Evolutionary conservation across 2,888 invertebrate genomes (phyloP), one percentile per base, ranked within the genome.

Genomic region (Halictus ligatus): DNA sequence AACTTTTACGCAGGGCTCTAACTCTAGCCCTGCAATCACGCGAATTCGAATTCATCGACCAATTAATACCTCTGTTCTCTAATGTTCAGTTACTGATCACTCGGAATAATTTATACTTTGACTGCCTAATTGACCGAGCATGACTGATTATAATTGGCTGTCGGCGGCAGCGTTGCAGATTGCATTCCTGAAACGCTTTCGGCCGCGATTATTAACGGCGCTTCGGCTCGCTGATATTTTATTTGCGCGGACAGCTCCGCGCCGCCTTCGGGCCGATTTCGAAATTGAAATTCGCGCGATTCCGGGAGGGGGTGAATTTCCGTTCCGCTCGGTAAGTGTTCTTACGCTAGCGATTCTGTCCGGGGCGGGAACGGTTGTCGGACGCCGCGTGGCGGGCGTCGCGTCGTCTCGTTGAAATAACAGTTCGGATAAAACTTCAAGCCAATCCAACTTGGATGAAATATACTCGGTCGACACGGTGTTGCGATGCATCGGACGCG

Each of bases 111-210:
- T 84, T 84, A 81, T 78, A 82, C 79, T 85, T 77, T 79, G 78
- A 89, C 89, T 85, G 88, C 82, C 85, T 90, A 91, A 91, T 91
- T 90, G 90, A 79, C 84, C 81, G 78, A 43, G 75, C 50, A 91
- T 90, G 89, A 91, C 84, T 89, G 86, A 91, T 91, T 89, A 84
- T 90, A 87, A 92, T 92, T 88, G 78, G 76, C 88, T 88, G 91
- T 90, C 89, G 77, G 60, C 73, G 78, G 54, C 91, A 92, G 84
- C 58, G 71, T 78, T 76, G 73, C 81, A 75, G 73, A 69, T 88
- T 74, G 81, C 84, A 86, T 90, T 79, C 71, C 75, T 78, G 77
- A 75, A 79, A 84, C 76, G 71, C 71, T 75, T 75, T 60, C 40
- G 10, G 29, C 8, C 21, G 72, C 50, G 69, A 64, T 84, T 78